Evolutionary conservation across 2,797 vertebrate species (phyloP).

Genomic region (Poecilia picta): DNA sequence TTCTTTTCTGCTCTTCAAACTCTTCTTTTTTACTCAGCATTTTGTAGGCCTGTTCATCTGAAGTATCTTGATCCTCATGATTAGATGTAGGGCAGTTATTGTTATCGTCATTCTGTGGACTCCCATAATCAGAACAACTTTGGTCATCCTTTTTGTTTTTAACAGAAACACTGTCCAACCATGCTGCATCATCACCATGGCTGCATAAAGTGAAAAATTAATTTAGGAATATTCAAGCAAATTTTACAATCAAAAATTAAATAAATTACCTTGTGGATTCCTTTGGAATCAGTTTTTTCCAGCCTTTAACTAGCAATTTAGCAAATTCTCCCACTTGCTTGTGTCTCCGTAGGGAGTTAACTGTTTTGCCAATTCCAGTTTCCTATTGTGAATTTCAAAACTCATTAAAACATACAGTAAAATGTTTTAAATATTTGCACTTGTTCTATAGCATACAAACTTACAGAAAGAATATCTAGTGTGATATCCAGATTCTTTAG

Average conservation of each 20-base stretch:
- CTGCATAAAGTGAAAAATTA: conserved; percentile 25
- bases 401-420: conserved; percentile 9
- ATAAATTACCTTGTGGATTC: conserved; percentile 72
- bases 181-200: conserved; percentile 38
- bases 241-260: not conserved
- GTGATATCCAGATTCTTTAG: conserved; percentile 86
- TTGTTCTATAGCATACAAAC: conserved; percentile 38
- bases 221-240: not conserved
- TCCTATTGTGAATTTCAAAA: conserved; percentile 72
- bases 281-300: conserved; percentile 83
- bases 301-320: conserved; percentile 81
- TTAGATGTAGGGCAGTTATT: conserved; percentile 40
- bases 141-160: conserved; percentile 39
- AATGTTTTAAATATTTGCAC: not conserved
- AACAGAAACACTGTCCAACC: conserved; percentile 28
- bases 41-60: conserved; percentile 36
- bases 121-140: conserved; percentile 25
- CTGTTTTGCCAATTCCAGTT: conserved; percentile 87
- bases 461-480: conserved; percentile 86
- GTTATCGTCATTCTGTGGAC: conserved; percentile 36
- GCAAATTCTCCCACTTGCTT: conserved; percentile 81
- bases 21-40: not conserved
- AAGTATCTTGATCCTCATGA: conserved; percentile 35
- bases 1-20: conserved; percentile 18
- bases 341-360: conserved; percentile 85